These are phyloP conservation scores for Gallinago jamesoni DNA, from an alignment of 2,113 vertebrate species.

Conservation along the genomic window DNA sequence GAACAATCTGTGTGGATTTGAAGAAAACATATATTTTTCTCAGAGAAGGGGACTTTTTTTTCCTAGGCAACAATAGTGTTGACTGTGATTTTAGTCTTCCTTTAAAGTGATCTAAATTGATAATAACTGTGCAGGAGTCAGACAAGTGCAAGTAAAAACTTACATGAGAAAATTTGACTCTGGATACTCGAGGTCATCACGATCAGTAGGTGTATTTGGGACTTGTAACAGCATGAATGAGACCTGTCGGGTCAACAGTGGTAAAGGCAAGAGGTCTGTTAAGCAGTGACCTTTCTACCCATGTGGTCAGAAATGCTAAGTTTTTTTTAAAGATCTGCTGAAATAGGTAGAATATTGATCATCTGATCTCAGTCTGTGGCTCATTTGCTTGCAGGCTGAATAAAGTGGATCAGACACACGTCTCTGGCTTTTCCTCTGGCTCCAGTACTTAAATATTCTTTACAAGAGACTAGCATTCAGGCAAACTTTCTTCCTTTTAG, in stretches of 20 bases:
- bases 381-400: background rate
- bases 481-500: background rate
- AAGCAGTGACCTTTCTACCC: background rate
- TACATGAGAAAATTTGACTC: background rate
- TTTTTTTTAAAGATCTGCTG: slow-evolving; percentile 8
- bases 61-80: background rate
- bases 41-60: background rate
- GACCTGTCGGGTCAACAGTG: background rate
- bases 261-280: slow-evolving; percentile 9
- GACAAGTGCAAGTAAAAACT: background rate
- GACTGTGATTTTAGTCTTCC: background rate
- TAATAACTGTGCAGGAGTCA: background rate
- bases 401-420: background rate
- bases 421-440: background rate
- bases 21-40: background rate
- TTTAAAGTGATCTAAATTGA: background rate
- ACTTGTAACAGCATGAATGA: background rate
- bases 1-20: background rate
- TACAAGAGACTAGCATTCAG: background rate
- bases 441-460: background rate
- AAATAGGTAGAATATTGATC: background rate
- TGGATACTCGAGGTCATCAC: background rate
- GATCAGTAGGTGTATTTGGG: background rate
- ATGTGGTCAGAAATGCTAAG: slow-evolving; percentile 1
- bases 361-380: background rate